Evolutionary conservation across 2,888 invertebrate species (phyloP), one percentile per base, ranked within the genome.

Genomic region (Limnephilus lunatus): DNA sequence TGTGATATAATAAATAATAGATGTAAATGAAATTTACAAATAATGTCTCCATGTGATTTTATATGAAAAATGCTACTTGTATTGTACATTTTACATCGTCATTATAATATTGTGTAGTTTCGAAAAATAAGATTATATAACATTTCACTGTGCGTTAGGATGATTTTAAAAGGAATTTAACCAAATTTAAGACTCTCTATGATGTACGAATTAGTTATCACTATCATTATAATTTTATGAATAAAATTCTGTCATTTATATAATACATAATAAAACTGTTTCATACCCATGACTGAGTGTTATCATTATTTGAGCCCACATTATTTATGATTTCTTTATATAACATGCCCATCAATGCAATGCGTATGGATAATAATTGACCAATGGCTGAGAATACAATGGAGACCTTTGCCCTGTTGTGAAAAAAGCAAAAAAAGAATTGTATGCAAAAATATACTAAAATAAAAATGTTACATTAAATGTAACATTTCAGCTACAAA

Each of bases 1-100:
- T 86, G 86, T 86, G 86, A 86, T 86, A 86, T 86, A 85, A 85
- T 85, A 68, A 68, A 25, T 68, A 68, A 68, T 86, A 86, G 39
- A n/a, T 86, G 32, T 86, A 48, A 86, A 86, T 44, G 9, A 25
- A 86, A 86, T 44, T 86, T 86, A 44, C 86, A 30, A 44, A 86
- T 9, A 68, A n/a, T 68, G 25, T 35, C 44, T 86, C 68, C 30
- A n/a, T 48, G 44, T 86, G 86, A 86, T 86, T 86, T 86, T 86
- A 86, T 86, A 86, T 86, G 35, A 44, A 86, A 86, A 53, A 88
- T 32, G 68, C 80, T 68, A 88, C 68, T 68, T 68, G 88, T 68
- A 88, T 68, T 11, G 32, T 86, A 86, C n/a, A 68, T n/a, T 68
- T 68, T n/a, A 68, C 68, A 68, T 68, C 25, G 25, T 25, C 25